These are phyloP conservation scores for Brachystomella parvula DNA, from an alignment of 1,140 invertebrate genomes.

Conservation along the genomic window DNA sequence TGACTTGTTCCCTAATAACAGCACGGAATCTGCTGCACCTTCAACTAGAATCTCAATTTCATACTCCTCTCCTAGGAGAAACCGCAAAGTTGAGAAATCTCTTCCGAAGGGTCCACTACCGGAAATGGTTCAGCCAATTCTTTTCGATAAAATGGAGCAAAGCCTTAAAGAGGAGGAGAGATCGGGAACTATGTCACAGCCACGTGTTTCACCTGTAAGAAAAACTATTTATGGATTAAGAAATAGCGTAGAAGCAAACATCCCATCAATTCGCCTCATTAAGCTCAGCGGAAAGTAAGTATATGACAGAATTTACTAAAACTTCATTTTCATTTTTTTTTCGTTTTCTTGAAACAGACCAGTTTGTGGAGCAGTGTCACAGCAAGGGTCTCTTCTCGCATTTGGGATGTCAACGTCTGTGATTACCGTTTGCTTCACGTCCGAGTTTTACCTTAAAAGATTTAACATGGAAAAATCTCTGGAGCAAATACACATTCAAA, in stretches of 20 bases:
- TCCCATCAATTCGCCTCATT: constrained; percentile 22
- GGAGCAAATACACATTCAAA: too few species aligned
- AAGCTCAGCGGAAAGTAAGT: constrained; percentile 27
- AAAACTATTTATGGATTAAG: constrained; percentile 19
- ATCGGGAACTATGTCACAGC: constrained; percentile 7
- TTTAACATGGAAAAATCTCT: not conserved
- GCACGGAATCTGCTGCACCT: not conserved
- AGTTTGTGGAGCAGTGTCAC: constrained; percentile 26
- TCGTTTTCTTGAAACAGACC: constrained; percentile 16
- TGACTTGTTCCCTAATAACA: too few species aligned
- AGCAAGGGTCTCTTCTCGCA: constrained; percentile 26
- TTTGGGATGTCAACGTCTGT: constrained; percentile 26
- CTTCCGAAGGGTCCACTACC: not conserved
- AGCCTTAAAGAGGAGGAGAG: not conserved
- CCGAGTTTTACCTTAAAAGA: not conserved
- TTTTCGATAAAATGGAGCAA: constrained; percentile 7
- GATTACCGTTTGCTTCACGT: constrained; percentile 19
- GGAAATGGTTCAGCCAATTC: not conserved
- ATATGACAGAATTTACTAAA: not conserved
- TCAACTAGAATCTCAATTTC: not conserved
- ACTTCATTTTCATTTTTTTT: not conserved
- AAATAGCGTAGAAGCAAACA: constrained; percentile 8
- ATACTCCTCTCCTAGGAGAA: not conserved
- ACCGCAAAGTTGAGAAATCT: not conserved
- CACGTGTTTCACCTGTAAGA: not conserved